A percentile compares a stretch with the other conserved stretches of the same genome.
Evolutionary conservation across 2,888 invertebrate species (phyloP).

Genomic region (Torymus tubicola): DNA sequence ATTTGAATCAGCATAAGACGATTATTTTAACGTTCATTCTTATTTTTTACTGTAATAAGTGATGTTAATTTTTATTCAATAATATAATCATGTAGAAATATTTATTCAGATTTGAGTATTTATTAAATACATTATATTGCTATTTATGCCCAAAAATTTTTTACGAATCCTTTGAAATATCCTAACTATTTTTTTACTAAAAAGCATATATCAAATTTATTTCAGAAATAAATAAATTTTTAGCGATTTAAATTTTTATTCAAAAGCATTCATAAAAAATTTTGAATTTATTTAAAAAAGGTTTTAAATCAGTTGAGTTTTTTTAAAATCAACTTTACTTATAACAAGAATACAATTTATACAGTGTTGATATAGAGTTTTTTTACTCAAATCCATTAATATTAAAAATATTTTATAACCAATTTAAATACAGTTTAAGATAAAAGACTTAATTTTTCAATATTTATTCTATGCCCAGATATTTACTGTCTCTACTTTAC

Average conservation of each 20-base stretch:
- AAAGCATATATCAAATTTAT: no score
- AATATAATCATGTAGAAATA: no score
- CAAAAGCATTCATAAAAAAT: no score
- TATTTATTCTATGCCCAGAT: constrained; percentile 35
- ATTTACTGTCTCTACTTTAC: constrained; percentile 32
- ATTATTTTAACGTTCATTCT: background rate
- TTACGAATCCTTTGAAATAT: no score
- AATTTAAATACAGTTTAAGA: constrained; percentile 23
- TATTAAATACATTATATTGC: background rate
- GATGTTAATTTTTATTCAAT: background rate
- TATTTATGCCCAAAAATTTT: no score
- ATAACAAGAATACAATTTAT: background rate
- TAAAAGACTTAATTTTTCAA: constrained; percentile 21
- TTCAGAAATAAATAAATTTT: no score
- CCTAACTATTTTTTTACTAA: no score
- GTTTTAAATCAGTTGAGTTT: no score
- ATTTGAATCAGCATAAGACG: constrained; percentile 16
- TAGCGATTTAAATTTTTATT: no score
- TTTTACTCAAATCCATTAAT: constrained; percentile 26
- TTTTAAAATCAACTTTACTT: no score
- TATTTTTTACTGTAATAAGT: background rate
- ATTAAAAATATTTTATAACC: constrained; percentile 2
- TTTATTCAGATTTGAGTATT: background rate
- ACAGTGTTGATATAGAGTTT: constrained; percentile 9
- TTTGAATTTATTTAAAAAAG: no score